phyloP scores from a whole-genome alignment of 2,797 vertebrate species.

The Sebastes kiyomatsui region DNA sequence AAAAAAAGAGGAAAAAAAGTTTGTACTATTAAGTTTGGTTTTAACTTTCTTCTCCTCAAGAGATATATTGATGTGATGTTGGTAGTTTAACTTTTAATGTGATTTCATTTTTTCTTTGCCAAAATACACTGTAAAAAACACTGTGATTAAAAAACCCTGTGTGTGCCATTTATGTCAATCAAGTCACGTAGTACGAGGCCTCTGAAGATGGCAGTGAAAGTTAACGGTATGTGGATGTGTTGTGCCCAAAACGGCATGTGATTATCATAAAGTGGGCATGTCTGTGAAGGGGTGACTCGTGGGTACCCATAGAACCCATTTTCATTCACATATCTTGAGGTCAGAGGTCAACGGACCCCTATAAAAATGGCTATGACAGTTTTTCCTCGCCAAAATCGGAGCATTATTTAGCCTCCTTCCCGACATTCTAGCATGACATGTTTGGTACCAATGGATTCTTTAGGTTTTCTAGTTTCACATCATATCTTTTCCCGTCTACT shows the following conservation, averaged over 20 bases:
- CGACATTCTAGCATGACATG: no score
- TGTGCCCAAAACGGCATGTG: slow-evolving; percentile 34
- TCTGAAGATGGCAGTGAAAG: slow-evolving; percentile 42
- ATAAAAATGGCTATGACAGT: no score
- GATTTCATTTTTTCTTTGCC: neutral
- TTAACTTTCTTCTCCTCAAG: neutral
- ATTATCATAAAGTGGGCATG: slow-evolving; percentile 23
- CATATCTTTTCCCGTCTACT: no score
- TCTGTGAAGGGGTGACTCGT: neutral
- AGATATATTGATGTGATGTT: neutral
- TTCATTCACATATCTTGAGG: no score
- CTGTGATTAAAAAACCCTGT: neutral
- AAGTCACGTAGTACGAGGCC: neutral
- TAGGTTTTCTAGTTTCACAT: no score
- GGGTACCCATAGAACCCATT: no score
- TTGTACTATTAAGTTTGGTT: neutral
- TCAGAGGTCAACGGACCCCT: no score
- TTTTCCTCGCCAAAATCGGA: no score
- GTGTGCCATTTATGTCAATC: neutral
- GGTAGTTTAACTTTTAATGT: neutral
- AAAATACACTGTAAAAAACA: neutral
- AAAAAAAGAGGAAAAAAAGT: neutral
- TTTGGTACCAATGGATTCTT: no score
- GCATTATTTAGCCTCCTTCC: no score
- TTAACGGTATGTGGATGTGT: slow-evolving; percentile 44